Evolutionary conservation across 2,888 invertebrate genomes (phyloP).

Genomic region (Papilio elwesi): DNA sequence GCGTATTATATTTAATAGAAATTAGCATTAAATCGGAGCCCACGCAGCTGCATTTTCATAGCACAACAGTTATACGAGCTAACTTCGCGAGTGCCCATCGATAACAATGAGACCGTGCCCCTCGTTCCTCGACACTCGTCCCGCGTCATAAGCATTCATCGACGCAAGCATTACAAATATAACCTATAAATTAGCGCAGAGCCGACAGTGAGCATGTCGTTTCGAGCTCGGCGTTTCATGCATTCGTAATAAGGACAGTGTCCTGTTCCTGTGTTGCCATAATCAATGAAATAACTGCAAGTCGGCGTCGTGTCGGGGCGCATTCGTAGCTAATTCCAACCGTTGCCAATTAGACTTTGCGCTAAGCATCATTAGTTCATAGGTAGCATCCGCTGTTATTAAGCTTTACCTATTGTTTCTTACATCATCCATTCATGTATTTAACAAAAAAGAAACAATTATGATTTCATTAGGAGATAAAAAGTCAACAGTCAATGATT

Average conservation of each 20-base stretch:
- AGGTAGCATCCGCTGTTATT: background rate
- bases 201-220: conserved; percentile 67
- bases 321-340: conserved; percentile 40
- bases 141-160: conserved; percentile 80
- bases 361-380: conserved; percentile 40
- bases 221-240: conserved; percentile 60
- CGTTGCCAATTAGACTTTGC: conserved; percentile 61
- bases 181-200: conserved; percentile 78
- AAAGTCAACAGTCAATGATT: too few relatives aligned
- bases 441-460: too few relatives aligned
- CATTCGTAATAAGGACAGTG: conserved; percentile 69
- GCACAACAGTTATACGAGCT: conserved; percentile 73
- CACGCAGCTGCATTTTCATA: conserved; percentile 70
- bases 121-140: conserved; percentile 52
- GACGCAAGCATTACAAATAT: conserved; percentile 79
- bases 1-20: conserved; percentile 78
- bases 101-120: conserved; percentile 81
- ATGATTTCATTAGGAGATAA: too few relatives aligned
- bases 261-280: conserved; percentile 43
- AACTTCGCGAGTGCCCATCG: conserved; percentile 64
- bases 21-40: conserved; percentile 78
- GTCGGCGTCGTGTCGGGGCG: conserved; percentile 47
- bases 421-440: too few relatives aligned
- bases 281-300: conserved; percentile 57
- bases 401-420: too few relatives aligned